Base-by-base conservation (phyloP, 37 sponge, comb jelly and placozoan genomes). In the Oopsacas minuta region DNA sequence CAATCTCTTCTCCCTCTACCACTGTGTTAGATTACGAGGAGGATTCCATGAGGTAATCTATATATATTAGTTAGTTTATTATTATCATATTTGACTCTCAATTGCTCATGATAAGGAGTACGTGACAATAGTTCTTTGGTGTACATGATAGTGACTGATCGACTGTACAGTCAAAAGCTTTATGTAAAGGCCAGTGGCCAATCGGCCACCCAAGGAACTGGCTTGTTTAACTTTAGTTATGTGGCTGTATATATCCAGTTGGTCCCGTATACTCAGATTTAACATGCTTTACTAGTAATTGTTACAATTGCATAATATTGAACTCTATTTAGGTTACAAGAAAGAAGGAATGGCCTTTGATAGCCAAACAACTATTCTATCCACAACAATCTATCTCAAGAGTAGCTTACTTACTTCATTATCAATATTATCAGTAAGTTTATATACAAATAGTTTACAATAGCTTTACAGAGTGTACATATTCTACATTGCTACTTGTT, bases 11-110 rank as follows among this genome's bases (percentile, higher is more conserved):
- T 32, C 22, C 22, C 75, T 61, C 75, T 61, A 61, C 75, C 75
- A 61, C 75, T 61, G 75, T 34, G 75, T 61, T 10, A 61, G 75
- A 61, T 34, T 10, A 12, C 5, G 20, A 61, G 75, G 75, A 25
- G 75, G 75, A 61, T 61, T 61, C 75, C 22, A 61, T 61, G 75
- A 61, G 75, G 75, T 61, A 61, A 61, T 12, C n/a, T n/a, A n/a
- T n/a, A n/a, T n/a, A n/a, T n/a, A n/a, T n/a, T n/a, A n/a, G n/a
- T n/a, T n/a, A n/a, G n/a, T n/a, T n/a, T n/a, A n/a, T n/a, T n/a
- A n/a, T n/a, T n/a, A n/a, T n/a, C n/a, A n/a, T n/a, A n/a, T n/a
- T n/a, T n/a, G n/a, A n/a, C n/a, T n/a, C n/a, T n/a, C n/a, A n/a
- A n/a, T n/a, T n/a, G n/a, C n/a, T n/a, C n/a, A n/a, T n/a, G n/a